Base-by-base conservation (phyloP, 2,113 vertebrate species). In the Acrocephalus kingi region DNA sequence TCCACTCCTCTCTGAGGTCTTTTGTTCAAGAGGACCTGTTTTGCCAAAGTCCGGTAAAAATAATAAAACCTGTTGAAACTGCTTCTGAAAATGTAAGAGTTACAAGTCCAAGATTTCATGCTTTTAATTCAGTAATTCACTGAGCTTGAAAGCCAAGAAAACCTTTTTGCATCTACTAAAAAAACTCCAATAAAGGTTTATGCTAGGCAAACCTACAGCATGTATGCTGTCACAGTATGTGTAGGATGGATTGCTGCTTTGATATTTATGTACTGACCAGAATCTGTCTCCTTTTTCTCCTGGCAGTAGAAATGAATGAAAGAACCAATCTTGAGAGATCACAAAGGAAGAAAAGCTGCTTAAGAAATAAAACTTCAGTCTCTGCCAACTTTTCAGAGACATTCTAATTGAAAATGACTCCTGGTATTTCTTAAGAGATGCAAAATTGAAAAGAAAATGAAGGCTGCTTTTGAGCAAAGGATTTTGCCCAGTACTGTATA, bases 361-460 rank as follows among this genome's bases (percentile, higher is more conserved):
- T 92, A 86, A 94, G 96, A 96, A 96, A 93, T 80, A 95, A 84
- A 89, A 90, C 72, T 95, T 68, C 43, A 56, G 61, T 90, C 73
- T 80, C 80, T 96, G 96, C 92, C 96, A 96, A 89, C 79, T 95
- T 84, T 86, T 89, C 86, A 75, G 86, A 95, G 93, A 90, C 92
- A 64, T 90, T 96, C 49, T 96, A 96, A 94, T 95, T 96, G 94
- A 92, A 96, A 96, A 78, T 95, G 83, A 97, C 73, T 96, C 83
- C 83, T 86, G 82, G 93, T 96, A 93, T 96, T 94, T 94, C 85
- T 93, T 88, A 83, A 94, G 76, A 93, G 90, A 88, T 80, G 80
- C 77, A 90, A 96, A 95, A 91, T 71, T 81, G 48, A 78, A 90
- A 93, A 76, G 85, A 95, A 94, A 96, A 93, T 95, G 86, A 92